Percentiles rank a stretch among this genome's conserved stretches.
Evolutionary conservation across 2,797 vertebrate species (phyloP).

Genomic region (Petrocephalus sullivani): DNA sequence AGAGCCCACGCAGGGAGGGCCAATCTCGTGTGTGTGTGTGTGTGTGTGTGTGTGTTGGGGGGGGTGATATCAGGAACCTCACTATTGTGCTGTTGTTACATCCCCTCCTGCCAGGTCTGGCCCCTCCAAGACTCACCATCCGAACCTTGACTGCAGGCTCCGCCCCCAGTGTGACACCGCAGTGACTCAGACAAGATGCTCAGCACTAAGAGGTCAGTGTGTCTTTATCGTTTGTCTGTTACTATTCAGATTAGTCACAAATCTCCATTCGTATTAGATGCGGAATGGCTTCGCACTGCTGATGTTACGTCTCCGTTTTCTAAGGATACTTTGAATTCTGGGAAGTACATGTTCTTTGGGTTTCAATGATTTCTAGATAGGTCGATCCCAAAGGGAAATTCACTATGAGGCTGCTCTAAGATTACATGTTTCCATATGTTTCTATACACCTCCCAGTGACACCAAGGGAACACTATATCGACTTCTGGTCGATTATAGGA

Average conservation of each 20-base stretch:
- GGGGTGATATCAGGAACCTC: slow-evolving; percentile 39
- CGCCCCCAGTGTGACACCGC: slow-evolving; percentile 37
- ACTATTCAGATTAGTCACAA: background rate
- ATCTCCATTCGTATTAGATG: background rate
- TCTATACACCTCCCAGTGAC: background rate
- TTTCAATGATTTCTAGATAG: background rate
- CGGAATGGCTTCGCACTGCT: background rate
- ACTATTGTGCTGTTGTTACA: slow-evolving; percentile 27
- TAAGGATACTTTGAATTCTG: background rate
- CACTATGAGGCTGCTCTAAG: background rate
- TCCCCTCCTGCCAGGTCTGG: slow-evolving; percentile 32
- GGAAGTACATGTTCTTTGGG: background rate
- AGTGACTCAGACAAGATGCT: slow-evolving; percentile 61
- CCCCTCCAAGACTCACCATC: slow-evolving; percentile 31
- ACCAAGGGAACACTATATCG: too few species aligned
- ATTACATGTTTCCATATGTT: background rate
- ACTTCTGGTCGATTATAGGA: background rate
- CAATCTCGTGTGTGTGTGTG: background rate
- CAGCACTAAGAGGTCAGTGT: slow-evolving; percentile 72
- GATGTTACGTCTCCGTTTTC: background rate
- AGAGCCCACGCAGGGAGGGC: background rate
- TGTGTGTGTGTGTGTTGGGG: background rate
- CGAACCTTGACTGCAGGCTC: slow-evolving; percentile 37
- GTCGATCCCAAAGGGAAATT: too few species aligned
- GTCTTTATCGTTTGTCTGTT: slow-evolving; percentile 29